Percentiles rank a stretch among this genome's conserved stretches.
Evolutionary conservation across 2,797 vertebrate species (phyloP).

Genomic region (Tapera naevia): DNA sequence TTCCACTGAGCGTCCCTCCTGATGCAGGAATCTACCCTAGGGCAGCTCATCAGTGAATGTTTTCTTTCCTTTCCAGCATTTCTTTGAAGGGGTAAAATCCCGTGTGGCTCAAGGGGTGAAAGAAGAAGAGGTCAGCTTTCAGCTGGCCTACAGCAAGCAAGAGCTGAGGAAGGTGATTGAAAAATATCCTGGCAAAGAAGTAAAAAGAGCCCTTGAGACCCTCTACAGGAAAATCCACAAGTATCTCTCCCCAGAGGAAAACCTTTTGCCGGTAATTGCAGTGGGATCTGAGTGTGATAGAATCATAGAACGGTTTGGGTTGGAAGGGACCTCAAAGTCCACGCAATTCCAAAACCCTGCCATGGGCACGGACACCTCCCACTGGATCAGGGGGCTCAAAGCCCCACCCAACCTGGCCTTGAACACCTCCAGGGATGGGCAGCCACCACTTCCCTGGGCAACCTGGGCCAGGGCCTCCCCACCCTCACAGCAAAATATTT

Average conservation of each 20-base stretch:
- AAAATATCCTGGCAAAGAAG: conserved; percentile 61
- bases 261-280: conserved; percentile 41
- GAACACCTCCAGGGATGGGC: no score
- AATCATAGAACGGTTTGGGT: no score
- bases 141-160: conserved; percentile 72
- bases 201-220: conserved; percentile 49
- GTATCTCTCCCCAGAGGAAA: conserved; percentile 51
- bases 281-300: not conserved
- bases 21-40: fast-evolving
- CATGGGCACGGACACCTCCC: no score
- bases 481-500: no score
- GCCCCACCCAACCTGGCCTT: no score
- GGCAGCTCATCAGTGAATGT: not conserved
- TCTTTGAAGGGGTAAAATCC: conserved; percentile 61
- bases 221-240: conserved; percentile 58
- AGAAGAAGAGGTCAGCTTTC: conserved; percentile 67
- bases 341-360: no score
- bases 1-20: no score
- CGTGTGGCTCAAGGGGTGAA: conserved; percentile 62
- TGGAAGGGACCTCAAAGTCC: no score
- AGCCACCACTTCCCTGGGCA: no score
- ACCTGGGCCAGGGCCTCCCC: no score
- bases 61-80: conserved; percentile 37
- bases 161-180: conserved; percentile 58
- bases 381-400: no score